A percentile compares a stretch with the other conserved stretches of the same genome.
phyloP scores from a whole-genome alignment of 2,797 vertebrate genomes.

The Pipistrellus pygmaeus region DNA sequence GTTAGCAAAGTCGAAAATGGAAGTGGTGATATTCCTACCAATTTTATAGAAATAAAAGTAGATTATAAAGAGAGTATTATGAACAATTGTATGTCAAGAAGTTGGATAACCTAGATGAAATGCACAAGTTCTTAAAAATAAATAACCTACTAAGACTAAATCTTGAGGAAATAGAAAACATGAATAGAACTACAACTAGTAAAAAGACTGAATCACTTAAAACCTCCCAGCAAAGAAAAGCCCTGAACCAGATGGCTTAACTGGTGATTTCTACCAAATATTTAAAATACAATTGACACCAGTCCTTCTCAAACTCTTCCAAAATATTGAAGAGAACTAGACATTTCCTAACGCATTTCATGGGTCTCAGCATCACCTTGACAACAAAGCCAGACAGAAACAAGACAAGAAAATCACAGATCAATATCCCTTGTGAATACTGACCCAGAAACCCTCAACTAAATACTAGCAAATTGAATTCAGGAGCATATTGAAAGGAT shows the following conservation, averaged over 20 bases:
- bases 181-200: neutral
- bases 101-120: neutral
- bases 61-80: neutral
- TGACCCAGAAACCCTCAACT: neutral
- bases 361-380: neutral
- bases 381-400: neutral
- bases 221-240: neutral
- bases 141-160: neutral
- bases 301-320: neutral
- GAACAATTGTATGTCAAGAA: neutral
- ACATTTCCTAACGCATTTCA: neutral
- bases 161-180: neutral
- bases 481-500: neutral
- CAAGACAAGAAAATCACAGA: neutral
- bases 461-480: conserved; percentile 22
- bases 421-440: neutral
- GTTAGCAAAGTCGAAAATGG: conserved; percentile 2
- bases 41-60: conserved; percentile 6
- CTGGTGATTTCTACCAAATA: neutral
- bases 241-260: neutral
- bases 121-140: conserved; percentile 14
- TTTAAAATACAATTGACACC: neutral
- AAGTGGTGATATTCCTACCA: neutral
- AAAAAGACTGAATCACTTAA: neutral
- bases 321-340: neutral